Base-by-base conservation (phyloP, 2,113 vertebrate species). In the Psammodynastes pulverulentus region DNA sequence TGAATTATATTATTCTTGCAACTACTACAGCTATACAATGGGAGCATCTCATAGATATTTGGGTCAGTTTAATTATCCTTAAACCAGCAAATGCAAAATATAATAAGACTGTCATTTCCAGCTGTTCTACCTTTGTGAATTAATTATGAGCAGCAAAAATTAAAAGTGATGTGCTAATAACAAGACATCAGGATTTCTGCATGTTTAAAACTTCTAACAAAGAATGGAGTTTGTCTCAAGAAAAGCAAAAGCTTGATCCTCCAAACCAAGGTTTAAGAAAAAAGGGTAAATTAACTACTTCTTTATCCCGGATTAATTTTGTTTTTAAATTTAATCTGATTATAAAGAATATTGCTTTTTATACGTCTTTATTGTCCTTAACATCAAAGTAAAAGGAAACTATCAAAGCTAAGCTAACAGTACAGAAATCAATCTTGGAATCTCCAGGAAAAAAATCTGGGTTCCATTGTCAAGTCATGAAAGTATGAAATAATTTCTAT, bases 391-490 rank as follows among this genome's bases (percentile, higher is more conserved):
- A 51, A 84, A 87, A 84, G 8, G 17, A 58, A 6, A 10, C 5
- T 84, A 84, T 84, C 24, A 88, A 88, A 49, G 19, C 34, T 88
- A 79, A 92, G 29, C 39, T 88, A 7, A 43, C 9, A 7, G 8
- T 51, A n/a, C 5, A 89, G 86, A 90, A 53, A 62, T 53, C 67
- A 58, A 8, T 49, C 56, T 46, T 88, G 86, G 29, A 90, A 87
- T 84, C 26, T 90, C 58, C 51, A 62, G 87, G 7, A 45, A 90
- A 88, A 88, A 91, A 26, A 84, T 56, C 45, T 91, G n/a, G 29
- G n/a, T 92, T 87, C 29, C 84, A 87, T 87, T 90, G 86, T 62
- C 84, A 87, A 92, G 48, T 92, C 84, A 87, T n/a, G n/a, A 67
- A 62, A 86, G 34, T 67, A 26, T 67, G 84, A 67, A 92, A 92